Conservation (phyloP, 2,888 invertebrate genomes). For the Drosophila prolongata region DNA sequence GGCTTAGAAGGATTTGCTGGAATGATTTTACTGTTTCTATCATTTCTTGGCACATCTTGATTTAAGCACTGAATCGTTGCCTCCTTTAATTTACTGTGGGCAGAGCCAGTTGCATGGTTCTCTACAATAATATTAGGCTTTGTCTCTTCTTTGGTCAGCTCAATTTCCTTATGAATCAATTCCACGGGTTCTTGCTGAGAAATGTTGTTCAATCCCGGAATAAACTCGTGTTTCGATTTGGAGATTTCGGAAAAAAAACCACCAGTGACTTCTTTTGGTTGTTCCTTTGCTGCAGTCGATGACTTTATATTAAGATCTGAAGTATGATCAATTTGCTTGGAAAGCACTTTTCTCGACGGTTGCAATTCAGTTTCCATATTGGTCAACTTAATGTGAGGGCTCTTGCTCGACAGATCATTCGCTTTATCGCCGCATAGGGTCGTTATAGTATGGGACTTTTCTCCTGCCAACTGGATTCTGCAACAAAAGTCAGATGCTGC, state of each 20-base stretch:
- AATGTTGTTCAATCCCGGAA: neutral
- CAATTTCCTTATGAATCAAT: neutral
- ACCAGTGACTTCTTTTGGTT: neutral
- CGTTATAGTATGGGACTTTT: conserved; percentile 8
- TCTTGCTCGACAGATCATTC: neutral
- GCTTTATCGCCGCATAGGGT: conserved; percentile 8
- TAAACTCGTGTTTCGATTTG: neutral
- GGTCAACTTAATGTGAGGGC: neutral
- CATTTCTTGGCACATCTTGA: neutral
- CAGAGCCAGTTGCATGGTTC: too few relatives aligned
- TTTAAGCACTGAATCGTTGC: neutral
- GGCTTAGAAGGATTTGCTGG: neutral
- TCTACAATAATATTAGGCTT: neutral
- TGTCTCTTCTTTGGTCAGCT: neutral
- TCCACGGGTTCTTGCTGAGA: neutral
- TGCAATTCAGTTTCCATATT: neutral
- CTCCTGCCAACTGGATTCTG: neutral
- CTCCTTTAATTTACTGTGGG: neutral
- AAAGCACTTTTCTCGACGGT: neutral
- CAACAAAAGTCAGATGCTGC: conserved; percentile 17
- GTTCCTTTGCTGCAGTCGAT: neutral
- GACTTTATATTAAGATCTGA: neutral
- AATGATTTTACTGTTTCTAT: neutral
- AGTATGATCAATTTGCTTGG: neutral
- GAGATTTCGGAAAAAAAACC: neutral